Conservation (phyloP, 30 jellyfish, hydroid and myxozoan species). For the Catostylus mosaicus region DNA sequence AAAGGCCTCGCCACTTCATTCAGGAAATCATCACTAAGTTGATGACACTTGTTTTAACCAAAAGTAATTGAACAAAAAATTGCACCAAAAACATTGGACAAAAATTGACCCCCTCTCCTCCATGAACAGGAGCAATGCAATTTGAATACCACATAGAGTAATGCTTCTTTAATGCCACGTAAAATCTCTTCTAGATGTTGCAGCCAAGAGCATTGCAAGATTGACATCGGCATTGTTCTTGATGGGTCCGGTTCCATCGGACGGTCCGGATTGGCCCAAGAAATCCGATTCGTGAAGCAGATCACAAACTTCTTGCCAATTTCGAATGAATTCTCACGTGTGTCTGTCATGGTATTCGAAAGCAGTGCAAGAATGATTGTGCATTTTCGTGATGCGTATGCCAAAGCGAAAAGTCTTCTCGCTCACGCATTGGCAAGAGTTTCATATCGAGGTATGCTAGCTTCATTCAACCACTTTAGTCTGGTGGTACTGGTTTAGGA, state of each 20-base stretch:
- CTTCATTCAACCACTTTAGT: too few relatives aligned
- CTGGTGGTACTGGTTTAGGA: too few relatives aligned
- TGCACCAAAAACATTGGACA: too few relatives aligned
- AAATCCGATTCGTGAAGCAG: background rate
- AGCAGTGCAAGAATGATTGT: slow-evolving; percentile 28
- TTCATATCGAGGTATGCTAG: slow-evolving; percentile 26
- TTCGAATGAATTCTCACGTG: slow-evolving; percentile 2
- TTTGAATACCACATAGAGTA: too few relatives aligned
- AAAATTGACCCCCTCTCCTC: too few relatives aligned
- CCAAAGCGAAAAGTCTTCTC: background rate
- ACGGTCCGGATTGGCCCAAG: slow-evolving; percentile 10
- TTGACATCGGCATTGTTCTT: slow-evolving; percentile 46
- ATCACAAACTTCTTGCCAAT: background rate
- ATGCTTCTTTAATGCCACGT: too few relatives aligned
- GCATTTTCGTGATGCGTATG: background rate
- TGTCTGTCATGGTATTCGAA: background rate
- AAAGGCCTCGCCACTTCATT: too few relatives aligned
- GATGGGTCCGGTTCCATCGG: slow-evolving; percentile 37
- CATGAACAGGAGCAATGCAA: too few relatives aligned
- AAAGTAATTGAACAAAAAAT: too few relatives aligned
- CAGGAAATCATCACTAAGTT: too few relatives aligned
- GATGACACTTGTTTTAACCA: too few relatives aligned
- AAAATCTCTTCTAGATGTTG: background rate
- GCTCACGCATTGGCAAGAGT: background rate
- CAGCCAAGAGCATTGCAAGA: slow-evolving; percentile 14